Conservation (phyloP, 2,113 vertebrate species). For the Toxotes chatareus region DNA sequence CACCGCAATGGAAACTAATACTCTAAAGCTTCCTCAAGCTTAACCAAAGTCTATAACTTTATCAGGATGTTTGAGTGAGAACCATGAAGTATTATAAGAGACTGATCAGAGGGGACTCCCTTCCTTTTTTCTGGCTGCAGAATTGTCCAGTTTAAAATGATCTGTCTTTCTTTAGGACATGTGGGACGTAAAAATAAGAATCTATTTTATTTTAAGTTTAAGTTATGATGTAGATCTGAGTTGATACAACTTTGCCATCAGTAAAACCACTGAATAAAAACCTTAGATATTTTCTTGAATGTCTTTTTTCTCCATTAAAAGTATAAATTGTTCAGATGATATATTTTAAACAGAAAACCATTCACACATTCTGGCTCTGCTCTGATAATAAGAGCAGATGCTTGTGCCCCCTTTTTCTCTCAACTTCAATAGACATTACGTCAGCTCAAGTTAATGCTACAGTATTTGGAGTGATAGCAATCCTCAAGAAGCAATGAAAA, state of each 20-base stretch:
- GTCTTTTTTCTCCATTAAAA: neutral
- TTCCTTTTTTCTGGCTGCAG: conserved; percentile 19
- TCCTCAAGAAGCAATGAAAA: conserved; percentile 21
- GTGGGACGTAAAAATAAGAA: conserved; percentile 8
- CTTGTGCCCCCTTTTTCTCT: too few relatives aligned
- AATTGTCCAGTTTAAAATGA: conserved; percentile 34
- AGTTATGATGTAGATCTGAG: neutral
- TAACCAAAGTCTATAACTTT: conserved; percentile 47
- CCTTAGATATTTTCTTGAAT: neutral
- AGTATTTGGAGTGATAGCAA: neutral
- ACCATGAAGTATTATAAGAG: conserved; percentile 36
- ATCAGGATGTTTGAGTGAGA: conserved; percentile 53
- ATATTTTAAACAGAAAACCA: neutral
- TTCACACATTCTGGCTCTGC: neutral
- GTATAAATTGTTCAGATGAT: neutral
- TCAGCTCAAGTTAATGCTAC: neutral
- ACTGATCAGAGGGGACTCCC: conserved; percentile 30
- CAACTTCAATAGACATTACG: neutral
- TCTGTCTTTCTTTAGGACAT: neutral
- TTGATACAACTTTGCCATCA: neutral
- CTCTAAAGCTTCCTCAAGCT: conserved; percentile 44
- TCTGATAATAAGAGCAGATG: neutral
- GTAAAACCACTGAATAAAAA: neutral
- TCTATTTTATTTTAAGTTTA: neutral
- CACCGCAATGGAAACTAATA: conserved; percentile 46